These are phyloP conservation scores for Ondatra zibethicus DNA, from an alignment of 2,113 vertebrate species.

Conservation along the genomic window DNA sequence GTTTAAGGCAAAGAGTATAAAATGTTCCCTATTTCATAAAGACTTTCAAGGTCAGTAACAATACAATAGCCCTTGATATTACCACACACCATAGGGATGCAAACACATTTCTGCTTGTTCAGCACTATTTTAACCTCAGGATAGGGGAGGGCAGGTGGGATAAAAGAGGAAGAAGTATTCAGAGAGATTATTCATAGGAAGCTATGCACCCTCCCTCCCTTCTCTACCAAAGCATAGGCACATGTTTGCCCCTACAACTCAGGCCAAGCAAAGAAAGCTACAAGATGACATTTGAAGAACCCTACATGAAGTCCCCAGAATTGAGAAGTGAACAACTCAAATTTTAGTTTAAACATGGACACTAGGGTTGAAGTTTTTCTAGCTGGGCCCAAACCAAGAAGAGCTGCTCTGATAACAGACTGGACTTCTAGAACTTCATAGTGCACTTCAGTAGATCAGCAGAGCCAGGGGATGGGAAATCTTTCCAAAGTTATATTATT, in stretches of 20 bases:
- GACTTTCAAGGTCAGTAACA: not conserved
- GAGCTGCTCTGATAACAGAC: not conserved
- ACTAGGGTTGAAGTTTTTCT: not conserved
- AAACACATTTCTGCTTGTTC: not conserved
- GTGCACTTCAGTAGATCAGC: not conserved
- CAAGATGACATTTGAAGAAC: not conserved
- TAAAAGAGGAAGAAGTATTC: not conserved
- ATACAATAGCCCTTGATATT: not conserved
- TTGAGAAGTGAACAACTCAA: not conserved
- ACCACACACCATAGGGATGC: not conserved
- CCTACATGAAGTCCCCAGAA: not conserved
- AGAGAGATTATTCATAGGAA: not conserved
- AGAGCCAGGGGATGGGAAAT: not conserved
- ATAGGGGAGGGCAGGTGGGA: no score
- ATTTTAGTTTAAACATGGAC: not conserved
- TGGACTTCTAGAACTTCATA: not conserved
- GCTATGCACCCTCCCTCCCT: not conserved
- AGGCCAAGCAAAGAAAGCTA: slow-evolving; percentile 2
- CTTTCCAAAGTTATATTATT: not conserved
- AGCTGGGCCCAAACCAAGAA: not conserved
- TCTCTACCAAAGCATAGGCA: not conserved
- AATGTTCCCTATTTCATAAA: not conserved
- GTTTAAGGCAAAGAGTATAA: not conserved
- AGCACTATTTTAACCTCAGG: not conserved
- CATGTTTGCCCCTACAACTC: not conserved